Evolutionary conservation across 2,888 invertebrate genomes (phyloP), one percentile per base, ranked within the genome.

Genomic region (Microplitis manilae): DNA sequence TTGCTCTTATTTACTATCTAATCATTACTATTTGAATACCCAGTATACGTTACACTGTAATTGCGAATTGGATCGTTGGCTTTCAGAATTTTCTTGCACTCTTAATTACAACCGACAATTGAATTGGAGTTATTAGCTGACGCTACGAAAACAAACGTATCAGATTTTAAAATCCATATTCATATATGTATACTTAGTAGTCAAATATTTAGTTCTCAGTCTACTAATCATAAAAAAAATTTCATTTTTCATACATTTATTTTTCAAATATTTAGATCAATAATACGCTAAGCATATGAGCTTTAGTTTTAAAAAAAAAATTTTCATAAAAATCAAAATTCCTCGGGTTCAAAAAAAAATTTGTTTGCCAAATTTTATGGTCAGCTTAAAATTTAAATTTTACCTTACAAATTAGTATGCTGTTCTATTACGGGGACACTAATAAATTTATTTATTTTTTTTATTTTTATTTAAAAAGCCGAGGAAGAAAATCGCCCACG

Each of bases 51-150:
- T 62, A 73, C 64, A 30, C 64, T 61, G n/a, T 67, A 50, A 50
- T 50, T 13, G 71, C 65, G 67, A 76, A 76, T 76, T 60, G 71
- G 76, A 76, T 76, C 71, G 60, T 67, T 76, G 71, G 50, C n/a
- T 76, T 50, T 2, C 60, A 67, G 59, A 67, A 59, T 39, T 15
- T 67, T 39, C 40, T 69, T 59, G 59, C 67, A 68, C 62, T 68
- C 68, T 68, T 64, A 68, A 50, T 15, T 61, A 6, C 9, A 62
- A 38, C 69, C 69, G 69, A 77, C 73, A 77, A 77, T 74, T 77
- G 73, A 70, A 70, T 70, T 77, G 73, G 40, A 73, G 41, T 30
- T 50, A 68, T 59, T 70, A 30, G 40, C 61, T 72, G 15, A 67
- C 59, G 5, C 73, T 30, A 30, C 41, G 41, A 38, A 64, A 70